Evolutionary conservation across 2,797 vertebrate species (phyloP), one percentile per base, ranked within the genome.

Genomic region (Australoheros facetus): DNA sequence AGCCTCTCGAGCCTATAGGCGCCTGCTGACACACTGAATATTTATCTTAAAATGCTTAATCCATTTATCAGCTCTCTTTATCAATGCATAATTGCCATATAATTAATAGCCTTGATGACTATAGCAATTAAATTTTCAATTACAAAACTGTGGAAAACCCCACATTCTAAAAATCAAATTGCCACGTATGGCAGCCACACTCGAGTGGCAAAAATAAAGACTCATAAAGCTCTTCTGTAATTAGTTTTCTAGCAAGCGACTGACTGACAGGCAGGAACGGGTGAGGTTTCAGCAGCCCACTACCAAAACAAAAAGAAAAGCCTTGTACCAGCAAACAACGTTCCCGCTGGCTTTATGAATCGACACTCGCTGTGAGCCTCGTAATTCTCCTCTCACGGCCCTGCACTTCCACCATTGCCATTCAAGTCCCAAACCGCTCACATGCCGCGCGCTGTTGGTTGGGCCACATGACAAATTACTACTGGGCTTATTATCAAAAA

Each of bases 401-500:
- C 79, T 71, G 74, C 80, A 34, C 84, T 84, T 86, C 87, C 91
- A 82, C 84, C 88, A 59, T 75, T 57, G 77, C 87, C 86, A 94
- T 95, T 94, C 92, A 92, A 79, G 72, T 79, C 91, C 89, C 85
- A 62, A 74, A 83, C 70, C 23, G 76, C 84, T 83, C 86, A 85
- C 92, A 88, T 57, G 87, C 88, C 58, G 89, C 5, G 84, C 75
- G 17, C 91, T 51, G 85, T 86, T 81, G 89, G 76, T 81, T 19
- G 72, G 84, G 69, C 89, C 90, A 90, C 90, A 91, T 88, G 92
- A 95, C 92, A 94, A 91, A 94, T 92, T 91, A 92, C 89, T 73
- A 74, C 90, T 87, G 87, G 92, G 91, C 92, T 94, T 94, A 92
- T 93, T 94, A 93, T 95, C 88, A 93, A 90, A 92, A 92, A 92